A percentile compares a stretch with the other conserved stretches of the same genome.
phyloP scores from a whole-genome alignment of 2,797 vertebrate genomes.

The Melopsittacus undulatus region DNA sequence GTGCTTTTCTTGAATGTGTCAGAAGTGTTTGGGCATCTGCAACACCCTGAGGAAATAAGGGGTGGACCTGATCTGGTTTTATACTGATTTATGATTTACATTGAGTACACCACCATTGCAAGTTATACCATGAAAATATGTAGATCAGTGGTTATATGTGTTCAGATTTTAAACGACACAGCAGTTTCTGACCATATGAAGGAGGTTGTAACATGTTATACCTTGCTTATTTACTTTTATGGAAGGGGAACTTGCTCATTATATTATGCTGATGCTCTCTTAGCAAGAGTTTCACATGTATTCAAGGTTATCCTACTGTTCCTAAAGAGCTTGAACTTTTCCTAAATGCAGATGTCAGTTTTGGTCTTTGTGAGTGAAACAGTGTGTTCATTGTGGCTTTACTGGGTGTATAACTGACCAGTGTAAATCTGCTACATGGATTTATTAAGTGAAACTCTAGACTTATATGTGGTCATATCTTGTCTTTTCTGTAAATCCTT shows the following conservation, averaged over 20 bases:
- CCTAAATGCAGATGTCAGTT: not conserved
- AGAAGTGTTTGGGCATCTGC: not conserved
- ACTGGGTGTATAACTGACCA: not conserved
- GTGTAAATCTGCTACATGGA: not conserved
- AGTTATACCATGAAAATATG: not conserved
- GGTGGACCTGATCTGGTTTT: not conserved
- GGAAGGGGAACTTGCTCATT: not conserved
- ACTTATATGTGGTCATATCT: slow-evolving; percentile 7
- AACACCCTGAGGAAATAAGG: not conserved
- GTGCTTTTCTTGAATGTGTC: not conserved
- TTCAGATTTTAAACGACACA: not conserved
- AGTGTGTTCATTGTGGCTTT: not conserved
- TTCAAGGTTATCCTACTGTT: not conserved
- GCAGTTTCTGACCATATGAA: not conserved
- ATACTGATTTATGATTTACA: not conserved
- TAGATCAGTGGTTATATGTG: not conserved
- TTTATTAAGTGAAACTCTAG: slow-evolving; percentile 30
- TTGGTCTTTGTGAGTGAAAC: not conserved
- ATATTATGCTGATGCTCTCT: not conserved
- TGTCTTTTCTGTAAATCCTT: slow-evolving; percentile 36
- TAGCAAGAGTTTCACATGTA: not conserved
- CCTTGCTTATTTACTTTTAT: not conserved
- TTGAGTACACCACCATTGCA: not conserved
- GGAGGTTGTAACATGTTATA: not conserved
- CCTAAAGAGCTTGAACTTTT: not conserved